These are phyloP conservation scores for Lamprotornis superbus DNA, from an alignment of 2,113 vertebrate species.

Conservation along the genomic window DNA sequence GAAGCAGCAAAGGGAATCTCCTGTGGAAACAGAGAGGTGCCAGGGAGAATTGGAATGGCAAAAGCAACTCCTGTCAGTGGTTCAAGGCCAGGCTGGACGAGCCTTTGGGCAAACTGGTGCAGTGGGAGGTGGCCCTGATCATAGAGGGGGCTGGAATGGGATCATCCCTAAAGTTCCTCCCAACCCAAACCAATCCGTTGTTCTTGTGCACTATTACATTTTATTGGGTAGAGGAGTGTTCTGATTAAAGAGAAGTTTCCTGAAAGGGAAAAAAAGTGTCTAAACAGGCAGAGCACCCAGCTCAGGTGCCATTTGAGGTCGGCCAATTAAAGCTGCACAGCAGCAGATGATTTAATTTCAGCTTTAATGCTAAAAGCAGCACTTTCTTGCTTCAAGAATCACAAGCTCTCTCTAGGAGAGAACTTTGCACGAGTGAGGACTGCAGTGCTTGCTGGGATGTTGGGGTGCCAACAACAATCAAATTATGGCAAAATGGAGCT, in stretches of 20 bases:
- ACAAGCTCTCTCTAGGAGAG: fast-evolving
- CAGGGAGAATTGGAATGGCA: neutral
- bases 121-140: neutral
- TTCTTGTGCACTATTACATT: fast-evolving
- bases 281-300: neutral
- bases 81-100: neutral
- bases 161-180: neutral
- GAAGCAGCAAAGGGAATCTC: neutral
- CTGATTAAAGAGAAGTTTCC: neutral
- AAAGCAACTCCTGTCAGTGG: neutral
- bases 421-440: fast-evolving
- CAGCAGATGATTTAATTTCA: neutral
- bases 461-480: neutral
- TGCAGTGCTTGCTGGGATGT: neutral
- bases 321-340: neutral
- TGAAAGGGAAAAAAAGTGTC: neutral
- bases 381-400: neutral
- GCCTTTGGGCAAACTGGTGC: neutral
- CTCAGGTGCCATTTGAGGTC: neutral
- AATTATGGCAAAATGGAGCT: neutral
- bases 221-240: neutral
- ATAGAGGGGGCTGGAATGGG: neutral
- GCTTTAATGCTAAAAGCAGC: neutral
- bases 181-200: fast-evolving
- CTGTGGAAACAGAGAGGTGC: neutral